A percentile compares a stretch with the other conserved stretches of the same genome.
phyloP scores from a whole-genome alignment of 2,113 vertebrate genomes.

The Salvator merianae region DNA sequence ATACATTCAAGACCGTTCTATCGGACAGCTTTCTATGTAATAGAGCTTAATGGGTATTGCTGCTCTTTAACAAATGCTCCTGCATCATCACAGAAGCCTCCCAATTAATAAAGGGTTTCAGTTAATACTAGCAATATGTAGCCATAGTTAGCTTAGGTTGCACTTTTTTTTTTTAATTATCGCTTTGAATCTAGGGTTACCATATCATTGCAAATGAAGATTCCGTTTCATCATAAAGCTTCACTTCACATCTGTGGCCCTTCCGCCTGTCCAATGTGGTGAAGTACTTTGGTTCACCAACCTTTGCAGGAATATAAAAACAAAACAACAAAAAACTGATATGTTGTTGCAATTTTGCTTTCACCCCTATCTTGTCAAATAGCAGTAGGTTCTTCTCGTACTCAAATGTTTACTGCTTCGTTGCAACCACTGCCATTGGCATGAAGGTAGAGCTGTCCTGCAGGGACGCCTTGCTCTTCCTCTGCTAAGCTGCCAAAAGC shows the following conservation, averaged over 20 bases:
- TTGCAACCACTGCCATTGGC: too few relatives aligned
- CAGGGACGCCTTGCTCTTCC: too few relatives aligned
- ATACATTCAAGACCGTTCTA: slow-evolving; percentile 4
- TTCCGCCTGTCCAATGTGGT: slow-evolving; percentile 88
- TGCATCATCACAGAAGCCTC: slow-evolving; percentile 3
- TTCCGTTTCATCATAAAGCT: slow-evolving; percentile 90
- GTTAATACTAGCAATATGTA: slow-evolving; percentile 6
- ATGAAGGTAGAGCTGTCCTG: too few relatives aligned
- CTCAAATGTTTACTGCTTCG: not conserved
- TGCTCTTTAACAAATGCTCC: not conserved
- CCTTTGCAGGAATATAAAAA: slow-evolving; percentile 69
- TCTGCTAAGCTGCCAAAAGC: too few relatives aligned
- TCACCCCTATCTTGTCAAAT: not conserved
- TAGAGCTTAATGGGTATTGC: slow-evolving; percentile 11
- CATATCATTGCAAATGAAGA: slow-evolving; percentile 87
- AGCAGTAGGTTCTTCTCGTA: not conserved
- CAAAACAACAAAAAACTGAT: not conserved
- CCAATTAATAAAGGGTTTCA: not conserved
- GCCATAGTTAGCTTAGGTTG: not conserved
- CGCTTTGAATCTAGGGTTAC: slow-evolving; percentile 67
- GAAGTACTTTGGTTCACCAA: slow-evolving; percentile 87
- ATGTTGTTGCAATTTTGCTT: not conserved
- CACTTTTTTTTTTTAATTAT: not conserved
- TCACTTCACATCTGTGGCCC: slow-evolving; percentile 93
- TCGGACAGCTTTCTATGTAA: not conserved